Evolutionary conservation across 2,113 vertebrate genomes (phyloP).

Genomic region (Hemicordylus capensis): DNA sequence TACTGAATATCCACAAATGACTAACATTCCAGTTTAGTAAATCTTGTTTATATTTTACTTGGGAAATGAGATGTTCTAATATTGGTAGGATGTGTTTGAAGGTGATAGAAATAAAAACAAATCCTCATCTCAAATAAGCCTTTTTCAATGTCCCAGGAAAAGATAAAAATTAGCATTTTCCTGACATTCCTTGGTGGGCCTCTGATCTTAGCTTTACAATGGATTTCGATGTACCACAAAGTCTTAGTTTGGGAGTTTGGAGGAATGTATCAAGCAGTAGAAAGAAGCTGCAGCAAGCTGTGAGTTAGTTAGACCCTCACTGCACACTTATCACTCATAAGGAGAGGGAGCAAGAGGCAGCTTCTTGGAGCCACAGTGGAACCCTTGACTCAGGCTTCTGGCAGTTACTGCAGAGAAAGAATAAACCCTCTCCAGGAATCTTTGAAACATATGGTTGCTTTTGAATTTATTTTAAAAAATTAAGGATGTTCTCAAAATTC

Average conservation of each 20-base stretch:
- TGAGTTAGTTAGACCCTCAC: not conserved
- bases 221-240: conserved; percentile 23
- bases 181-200: conserved; percentile 29
- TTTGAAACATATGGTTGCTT: not conserved
- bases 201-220: conserved; percentile 30
- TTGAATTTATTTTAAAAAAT: no score
- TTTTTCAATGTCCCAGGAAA: conserved; percentile 35
- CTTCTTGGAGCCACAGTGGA: not conserved
- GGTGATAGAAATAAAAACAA: conserved; percentile 27
- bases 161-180: conserved; percentile 17
- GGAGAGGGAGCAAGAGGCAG: not conserved
- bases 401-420: not conserved
- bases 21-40: conserved; percentile 13
- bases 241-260: conserved; percentile 33
- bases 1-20: conserved; percentile 31
- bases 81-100: conserved; percentile 1
- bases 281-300: conserved; percentile 8
- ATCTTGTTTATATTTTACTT: conserved; percentile 20
- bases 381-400: not conserved
- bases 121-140: conserved; percentile 49
- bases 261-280: not conserved
- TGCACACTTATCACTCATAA: not conserved
- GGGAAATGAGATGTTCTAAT: conserved; percentile 18
- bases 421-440: not conserved
- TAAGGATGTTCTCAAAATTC: not conserved